Evolutionary conservation across 2,888 invertebrate genomes (phyloP).

Genomic region (Drosophila emarginata): DNA sequence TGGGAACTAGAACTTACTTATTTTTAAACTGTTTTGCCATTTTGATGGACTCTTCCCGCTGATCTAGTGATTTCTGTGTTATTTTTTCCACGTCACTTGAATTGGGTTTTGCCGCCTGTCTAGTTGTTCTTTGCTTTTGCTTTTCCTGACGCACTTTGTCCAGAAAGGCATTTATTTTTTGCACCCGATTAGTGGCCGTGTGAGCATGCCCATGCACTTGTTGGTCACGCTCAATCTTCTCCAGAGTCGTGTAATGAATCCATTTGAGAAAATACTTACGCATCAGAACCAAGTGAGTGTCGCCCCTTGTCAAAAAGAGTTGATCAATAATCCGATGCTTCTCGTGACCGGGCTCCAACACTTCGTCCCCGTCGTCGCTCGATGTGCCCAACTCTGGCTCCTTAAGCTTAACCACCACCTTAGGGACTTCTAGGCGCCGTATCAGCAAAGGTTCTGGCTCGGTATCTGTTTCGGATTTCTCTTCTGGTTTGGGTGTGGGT

Average conservation of each 20-base stretch:
- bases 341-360: slow-evolving; percentile 55
- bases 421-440: slow-evolving; percentile 65
- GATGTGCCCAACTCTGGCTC: slow-evolving; percentile 8
- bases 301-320: slow-evolving; percentile 65
- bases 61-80: slow-evolving; percentile 55
- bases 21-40: slow-evolving; percentile 80
- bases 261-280: slow-evolving; percentile 80
- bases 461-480: slow-evolving; percentile 9
- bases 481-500: slow-evolving; percentile 18
- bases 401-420: slow-evolving; percentile 51
- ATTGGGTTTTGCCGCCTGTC: not conserved
- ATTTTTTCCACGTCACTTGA: slow-evolving; percentile 32
- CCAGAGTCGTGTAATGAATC: slow-evolving; percentile 81
- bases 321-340: slow-evolving; percentile 78
- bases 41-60: slow-evolving; percentile 64
- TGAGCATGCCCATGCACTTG: slow-evolving; percentile 47
- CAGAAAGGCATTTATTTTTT: slow-evolving; percentile 81
- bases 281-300: slow-evolving; percentile 54
- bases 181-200: slow-evolving; percentile 66
- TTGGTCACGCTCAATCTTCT: slow-evolving; percentile 79
- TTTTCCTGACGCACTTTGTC: slow-evolving; percentile 81
- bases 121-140: slow-evolving; percentile 44
- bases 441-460: slow-evolving; percentile 53
- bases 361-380: slow-evolving; percentile 40
- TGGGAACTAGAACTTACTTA: slow-evolving; percentile 68